Evolutionary conservation across 2,888 invertebrate genomes (phyloP).

Genomic region (Diadromus collaris): DNA sequence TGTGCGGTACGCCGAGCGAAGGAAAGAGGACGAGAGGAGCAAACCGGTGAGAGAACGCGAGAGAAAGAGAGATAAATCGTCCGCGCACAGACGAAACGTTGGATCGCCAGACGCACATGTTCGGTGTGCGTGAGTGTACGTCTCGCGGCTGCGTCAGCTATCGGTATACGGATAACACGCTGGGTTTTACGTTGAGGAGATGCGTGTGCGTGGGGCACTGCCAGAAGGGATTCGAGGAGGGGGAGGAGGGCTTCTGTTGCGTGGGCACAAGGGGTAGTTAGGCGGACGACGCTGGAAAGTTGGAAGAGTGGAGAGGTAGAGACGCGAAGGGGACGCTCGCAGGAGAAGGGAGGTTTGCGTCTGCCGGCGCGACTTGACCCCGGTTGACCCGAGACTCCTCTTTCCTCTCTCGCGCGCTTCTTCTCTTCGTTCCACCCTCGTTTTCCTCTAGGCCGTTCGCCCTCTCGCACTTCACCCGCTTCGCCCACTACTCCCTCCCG

Average conservation of each 20-base stretch:
- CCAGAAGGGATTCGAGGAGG: constrained; percentile 57
- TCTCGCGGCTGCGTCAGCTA: not conserved
- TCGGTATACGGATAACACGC: constrained; percentile 26
- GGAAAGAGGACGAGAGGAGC: constrained; percentile 28
- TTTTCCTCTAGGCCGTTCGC: constrained; percentile 66
- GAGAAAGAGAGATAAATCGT: constrained; percentile 49
- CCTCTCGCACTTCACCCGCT: constrained; percentile 62
- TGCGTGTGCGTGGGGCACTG: constrained; percentile 52
- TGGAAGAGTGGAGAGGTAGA: constrained; percentile 59
- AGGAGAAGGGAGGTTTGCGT: constrained; percentile 76
- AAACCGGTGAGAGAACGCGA: constrained; percentile 23
- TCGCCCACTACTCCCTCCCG: constrained; percentile 51
- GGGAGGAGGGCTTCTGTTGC: constrained; percentile 46
- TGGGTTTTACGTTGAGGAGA: constrained; percentile 5
- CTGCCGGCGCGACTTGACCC: constrained; percentile 80
- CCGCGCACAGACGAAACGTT: constrained; percentile 61
- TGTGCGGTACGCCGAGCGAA: constrained; percentile 33
- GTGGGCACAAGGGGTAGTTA: constrained; percentile 39
- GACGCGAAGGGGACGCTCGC: constrained; percentile 68
- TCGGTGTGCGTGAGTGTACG: constrained; percentile 49
- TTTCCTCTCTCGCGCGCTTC: constrained; percentile 65
- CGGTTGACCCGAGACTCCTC: constrained; percentile 79
- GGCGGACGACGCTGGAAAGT: constrained; percentile 57
- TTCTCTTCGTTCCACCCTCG: constrained; percentile 51
- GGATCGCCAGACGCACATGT: constrained; percentile 63